These are phyloP conservation scores for Leiothrix lutea DNA, from an alignment of 2,113 vertebrate species.

Conservation along the genomic window DNA sequence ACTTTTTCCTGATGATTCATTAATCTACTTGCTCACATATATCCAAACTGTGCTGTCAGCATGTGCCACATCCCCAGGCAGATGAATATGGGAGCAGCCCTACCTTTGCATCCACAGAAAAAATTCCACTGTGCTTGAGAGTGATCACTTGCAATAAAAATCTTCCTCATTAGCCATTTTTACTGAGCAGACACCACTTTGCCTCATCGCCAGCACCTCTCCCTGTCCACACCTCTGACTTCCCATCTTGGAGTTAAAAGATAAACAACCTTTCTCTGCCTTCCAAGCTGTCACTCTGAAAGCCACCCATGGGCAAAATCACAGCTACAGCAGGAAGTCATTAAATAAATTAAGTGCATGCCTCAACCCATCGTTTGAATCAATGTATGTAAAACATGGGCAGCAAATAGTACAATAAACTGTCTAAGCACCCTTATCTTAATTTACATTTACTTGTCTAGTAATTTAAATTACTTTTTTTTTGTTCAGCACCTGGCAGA, in stretches of 20 bases:
- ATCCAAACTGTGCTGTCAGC: background rate
- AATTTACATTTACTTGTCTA: background rate
- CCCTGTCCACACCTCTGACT: background rate
- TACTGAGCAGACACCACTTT: background rate
- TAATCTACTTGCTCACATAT: background rate
- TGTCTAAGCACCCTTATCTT: background rate
- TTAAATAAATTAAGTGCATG: background rate
- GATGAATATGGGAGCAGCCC: background rate
- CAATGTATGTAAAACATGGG: background rate
- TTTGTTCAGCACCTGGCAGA: background rate
- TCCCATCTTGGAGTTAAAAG: background rate
- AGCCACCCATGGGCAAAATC: background rate
- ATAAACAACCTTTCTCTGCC: background rate
- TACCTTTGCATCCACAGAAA: background rate
- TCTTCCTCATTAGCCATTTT: background rate
- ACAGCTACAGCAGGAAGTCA: background rate
- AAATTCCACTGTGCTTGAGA: background rate
- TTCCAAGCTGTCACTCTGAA: background rate
- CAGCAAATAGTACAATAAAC: background rate
- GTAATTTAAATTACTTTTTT: background rate
- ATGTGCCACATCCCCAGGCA: background rate
- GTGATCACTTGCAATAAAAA: background rate
- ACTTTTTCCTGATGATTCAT: background rate
- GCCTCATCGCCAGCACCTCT: background rate
- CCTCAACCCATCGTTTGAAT: background rate